Conservation (phyloP, 2,113 vertebrate genomes). For the Strix uralensis region DNA sequence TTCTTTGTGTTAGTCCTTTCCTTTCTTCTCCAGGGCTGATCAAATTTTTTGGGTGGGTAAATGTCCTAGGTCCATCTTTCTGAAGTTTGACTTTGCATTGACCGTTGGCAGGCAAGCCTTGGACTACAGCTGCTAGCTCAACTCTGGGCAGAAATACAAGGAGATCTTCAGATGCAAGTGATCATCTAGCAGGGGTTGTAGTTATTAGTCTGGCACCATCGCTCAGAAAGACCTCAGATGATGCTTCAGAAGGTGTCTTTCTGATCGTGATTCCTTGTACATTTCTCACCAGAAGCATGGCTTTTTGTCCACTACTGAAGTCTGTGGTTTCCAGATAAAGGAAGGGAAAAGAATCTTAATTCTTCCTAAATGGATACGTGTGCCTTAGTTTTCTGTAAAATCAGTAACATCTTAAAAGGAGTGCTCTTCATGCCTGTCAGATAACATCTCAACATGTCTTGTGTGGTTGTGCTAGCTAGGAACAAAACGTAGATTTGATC, state of each 20-base stretch:
- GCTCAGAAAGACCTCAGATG: neutral
- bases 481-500: neutral
- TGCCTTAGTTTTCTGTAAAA: neutral
- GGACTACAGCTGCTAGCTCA: neutral
- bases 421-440: neutral
- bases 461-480: neutral
- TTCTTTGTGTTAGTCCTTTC: neutral
- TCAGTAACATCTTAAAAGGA: neutral
- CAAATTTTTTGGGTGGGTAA: neutral
- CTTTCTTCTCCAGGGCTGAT: neutral
- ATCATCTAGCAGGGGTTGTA: neutral
- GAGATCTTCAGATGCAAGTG: neutral
- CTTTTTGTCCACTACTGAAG: neutral
- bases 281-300: neutral
- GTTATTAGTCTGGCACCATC: neutral
- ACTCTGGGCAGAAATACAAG: neutral
- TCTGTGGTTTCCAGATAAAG: neutral
- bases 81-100: neutral
- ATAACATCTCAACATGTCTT: neutral
- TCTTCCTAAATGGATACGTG: neutral
- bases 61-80: neutral
- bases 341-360: neutral
- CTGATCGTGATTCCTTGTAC: neutral
- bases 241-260: neutral
- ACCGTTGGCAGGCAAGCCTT: neutral